A percentile compares a stretch with the other conserved stretches of the same genome.
phyloP scores from a whole-genome alignment of 1,140 invertebrate species.

The Limonius californicus region DNA sequence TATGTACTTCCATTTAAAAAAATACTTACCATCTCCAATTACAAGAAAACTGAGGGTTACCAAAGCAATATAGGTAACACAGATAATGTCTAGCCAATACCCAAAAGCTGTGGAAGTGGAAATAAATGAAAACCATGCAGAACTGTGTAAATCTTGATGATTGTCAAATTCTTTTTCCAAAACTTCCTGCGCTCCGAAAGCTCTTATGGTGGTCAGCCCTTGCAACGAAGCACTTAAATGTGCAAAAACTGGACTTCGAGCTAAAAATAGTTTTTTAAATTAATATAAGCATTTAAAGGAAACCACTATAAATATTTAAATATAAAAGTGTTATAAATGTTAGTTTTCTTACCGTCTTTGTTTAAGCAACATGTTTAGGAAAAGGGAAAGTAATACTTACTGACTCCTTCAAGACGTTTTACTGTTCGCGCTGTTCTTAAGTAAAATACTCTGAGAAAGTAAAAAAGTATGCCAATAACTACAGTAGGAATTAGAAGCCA shows the following conservation, averaged over 20 bases:
- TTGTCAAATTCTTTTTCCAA: constrained; percentile 78
- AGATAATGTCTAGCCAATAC: constrained; percentile 73
- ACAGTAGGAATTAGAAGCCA: constrained; percentile 52
- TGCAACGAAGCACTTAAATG: constrained; percentile 85
- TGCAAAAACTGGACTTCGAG: constrained; percentile 77
- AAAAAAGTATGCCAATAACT: constrained; percentile 20
- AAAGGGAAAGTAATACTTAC: constrained; percentile 18
- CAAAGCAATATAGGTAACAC: constrained; percentile 66
- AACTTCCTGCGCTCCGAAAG: constrained; percentile 73
- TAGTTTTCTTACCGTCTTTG: not conserved
- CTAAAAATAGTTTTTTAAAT: constrained; percentile 42
- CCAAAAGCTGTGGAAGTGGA: constrained; percentile 65
- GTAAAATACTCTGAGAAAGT: constrained; percentile 19
- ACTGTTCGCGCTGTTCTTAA: constrained; percentile 21
- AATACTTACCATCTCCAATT: constrained; percentile 51
- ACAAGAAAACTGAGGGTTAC: constrained; percentile 69
- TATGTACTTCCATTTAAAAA: no score
- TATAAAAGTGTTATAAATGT: not conserved
- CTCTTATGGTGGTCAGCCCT: constrained; percentile 85
- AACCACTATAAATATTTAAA: no score
- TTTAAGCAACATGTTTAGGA: not conserved
- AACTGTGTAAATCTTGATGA: constrained; percentile 70
- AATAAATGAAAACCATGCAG: constrained; percentile 62
- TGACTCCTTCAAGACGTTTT: constrained; percentile 26
- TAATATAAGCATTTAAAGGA: no score